Evolutionary conservation across 2,113 vertebrate species (phyloP), one percentile per base, ranked within the genome.

Genomic region (Enhydra lutris): DNA sequence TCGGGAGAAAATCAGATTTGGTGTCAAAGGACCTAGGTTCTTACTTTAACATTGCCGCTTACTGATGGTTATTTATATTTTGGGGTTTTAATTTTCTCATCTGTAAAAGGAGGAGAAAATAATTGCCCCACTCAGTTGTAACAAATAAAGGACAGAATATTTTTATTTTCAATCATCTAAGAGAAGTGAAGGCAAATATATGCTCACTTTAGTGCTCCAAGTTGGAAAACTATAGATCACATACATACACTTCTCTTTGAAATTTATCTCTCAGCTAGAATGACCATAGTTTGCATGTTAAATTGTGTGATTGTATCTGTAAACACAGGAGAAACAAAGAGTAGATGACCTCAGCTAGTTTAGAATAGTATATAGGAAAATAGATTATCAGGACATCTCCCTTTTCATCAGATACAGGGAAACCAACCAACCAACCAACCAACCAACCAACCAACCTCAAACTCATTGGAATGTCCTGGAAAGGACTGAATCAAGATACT

Each of bases 251-350:
- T 78, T 71, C 34, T 91, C 55, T 95, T 74, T 83, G 12, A 29
- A 87, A 96, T 73, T 29, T 78, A 1, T 82, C 78, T 95, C 94
- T 95, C 61, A 89, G 94, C 50, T 10, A 87, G 83, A 85, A 97
- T 50, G 1, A 86, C 1, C 80, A 59, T 85, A 80, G 85, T 94
- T 12, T 39, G 29, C 55, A 63, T 73, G 55, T 24, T 26, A 74
- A 34, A 93, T 65, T 39, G 59, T 69, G 29, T 61, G 9, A 34
- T n/a, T 87, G 4, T 29, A 6, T 80, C 79, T 85, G 73, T 87
- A 78, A 91, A 94, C 85, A 57, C 52, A 85, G 3, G 2, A 61
- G 87, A 39, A 84, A 92, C 1, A 61, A 6, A 76, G 69, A 73
- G 31, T 23, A 74, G 24, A 69, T 8, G 7, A 93, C 36, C 55